Conservation (phyloP, 2,113 vertebrate species). For the Cyprinodon tularosa region DNA sequence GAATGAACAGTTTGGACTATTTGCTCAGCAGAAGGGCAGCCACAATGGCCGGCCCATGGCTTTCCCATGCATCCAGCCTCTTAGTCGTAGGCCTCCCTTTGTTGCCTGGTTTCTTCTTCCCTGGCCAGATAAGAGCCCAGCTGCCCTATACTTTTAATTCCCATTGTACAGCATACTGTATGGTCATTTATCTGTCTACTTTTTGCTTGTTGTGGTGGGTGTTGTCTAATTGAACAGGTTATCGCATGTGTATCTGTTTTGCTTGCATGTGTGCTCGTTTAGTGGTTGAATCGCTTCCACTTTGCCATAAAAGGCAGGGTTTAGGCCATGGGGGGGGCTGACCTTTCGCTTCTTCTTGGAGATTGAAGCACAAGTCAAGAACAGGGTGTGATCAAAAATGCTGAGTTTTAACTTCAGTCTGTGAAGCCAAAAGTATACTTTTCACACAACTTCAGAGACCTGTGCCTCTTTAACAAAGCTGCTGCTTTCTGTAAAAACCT, state of each 20-base stretch:
- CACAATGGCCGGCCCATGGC: conserved; percentile 95
- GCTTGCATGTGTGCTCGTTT: conserved; percentile 77
- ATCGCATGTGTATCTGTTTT: conserved; percentile 69
- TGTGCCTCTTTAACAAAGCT: background rate
- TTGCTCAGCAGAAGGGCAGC: conserved; percentile 99
- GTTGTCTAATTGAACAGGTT: conserved; percentile 68
- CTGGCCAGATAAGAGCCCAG: conserved; percentile 94
- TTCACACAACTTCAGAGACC: background rate
- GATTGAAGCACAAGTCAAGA: conserved; percentile 77
- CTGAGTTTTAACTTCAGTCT: conserved; percentile 6
- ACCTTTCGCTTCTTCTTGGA: conserved; percentile 66
- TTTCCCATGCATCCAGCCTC: conserved; percentile 97
- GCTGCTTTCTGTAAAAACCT: background rate
- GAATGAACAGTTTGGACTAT: conserved; percentile 99
- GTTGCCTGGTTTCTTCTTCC: conserved; percentile 88
- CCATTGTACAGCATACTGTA: conserved; percentile 81
- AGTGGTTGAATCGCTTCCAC: conserved; percentile 54
- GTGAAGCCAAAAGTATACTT: background rate
- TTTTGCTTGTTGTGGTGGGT: conserved; percentile 47
- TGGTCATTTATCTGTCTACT: conserved; percentile 80
- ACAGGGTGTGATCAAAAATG: conserved; percentile 54
- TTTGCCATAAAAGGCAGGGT: conserved; percentile 60
- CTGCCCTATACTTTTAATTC: conserved; percentile 89
- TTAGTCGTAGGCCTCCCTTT: conserved; percentile 93
- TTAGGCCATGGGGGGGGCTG: conserved; percentile 40